Percentiles rank a stretch among this genome's conserved stretches.
phyloP scores from a whole-genome alignment of 1,140 invertebrate species.

The Diabrotica undecimpunctata region DNA sequence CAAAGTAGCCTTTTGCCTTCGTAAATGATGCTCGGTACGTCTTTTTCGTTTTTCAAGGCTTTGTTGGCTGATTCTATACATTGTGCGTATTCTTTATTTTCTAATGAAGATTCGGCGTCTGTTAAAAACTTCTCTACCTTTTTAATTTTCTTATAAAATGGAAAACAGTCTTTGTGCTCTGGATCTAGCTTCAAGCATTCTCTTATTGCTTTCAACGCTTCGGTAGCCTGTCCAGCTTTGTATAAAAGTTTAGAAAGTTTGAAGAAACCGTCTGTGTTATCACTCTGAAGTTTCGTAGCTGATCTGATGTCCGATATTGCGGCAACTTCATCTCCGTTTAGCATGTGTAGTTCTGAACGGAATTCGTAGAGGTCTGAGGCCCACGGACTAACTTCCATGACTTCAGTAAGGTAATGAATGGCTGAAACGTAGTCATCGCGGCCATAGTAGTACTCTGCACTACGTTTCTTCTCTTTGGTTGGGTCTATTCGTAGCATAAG shows the following conservation, averaged over 20 bases:
- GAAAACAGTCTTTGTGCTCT: constrained; percentile 93
- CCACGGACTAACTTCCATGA: constrained; percentile 91
- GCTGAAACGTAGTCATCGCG: constrained; percentile 68
- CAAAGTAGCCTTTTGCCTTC: constrained; percentile 72
- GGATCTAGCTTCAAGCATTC: constrained; percentile 98
- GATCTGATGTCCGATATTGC: constrained; percentile 91
- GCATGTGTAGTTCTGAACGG: constrained; percentile 80
- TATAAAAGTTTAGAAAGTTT: constrained; percentile 84
- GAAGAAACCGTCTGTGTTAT: constrained; percentile 87
- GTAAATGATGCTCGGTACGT: constrained; percentile 69
- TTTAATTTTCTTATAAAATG: constrained; percentile 96
- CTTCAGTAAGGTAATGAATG: constrained; percentile 63
- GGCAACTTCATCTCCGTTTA: constrained; percentile 72
- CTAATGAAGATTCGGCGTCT: constrained; percentile 67
- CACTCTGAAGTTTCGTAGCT: constrained; percentile 84
- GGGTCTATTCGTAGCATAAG: constrained; percentile 63
- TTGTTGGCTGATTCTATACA: constrained; percentile 69
- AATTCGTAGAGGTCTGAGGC: constrained; percentile 77
- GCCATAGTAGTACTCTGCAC: constrained; percentile 64
- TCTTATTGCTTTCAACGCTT: constrained; percentile 87
- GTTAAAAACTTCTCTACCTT: constrained; percentile 87
- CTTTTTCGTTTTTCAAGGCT: constrained; percentile 64
- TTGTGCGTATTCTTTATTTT: constrained; percentile 65
- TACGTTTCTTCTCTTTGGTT: constrained; percentile 61
- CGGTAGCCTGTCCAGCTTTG: constrained; percentile 84